Evolutionary conservation across 30 jellyfish, hydroid and myxozoan genomes (phyloP), one percentile per base, ranked within the genome.

Genomic region (Pseudorhiza aurosa): DNA sequence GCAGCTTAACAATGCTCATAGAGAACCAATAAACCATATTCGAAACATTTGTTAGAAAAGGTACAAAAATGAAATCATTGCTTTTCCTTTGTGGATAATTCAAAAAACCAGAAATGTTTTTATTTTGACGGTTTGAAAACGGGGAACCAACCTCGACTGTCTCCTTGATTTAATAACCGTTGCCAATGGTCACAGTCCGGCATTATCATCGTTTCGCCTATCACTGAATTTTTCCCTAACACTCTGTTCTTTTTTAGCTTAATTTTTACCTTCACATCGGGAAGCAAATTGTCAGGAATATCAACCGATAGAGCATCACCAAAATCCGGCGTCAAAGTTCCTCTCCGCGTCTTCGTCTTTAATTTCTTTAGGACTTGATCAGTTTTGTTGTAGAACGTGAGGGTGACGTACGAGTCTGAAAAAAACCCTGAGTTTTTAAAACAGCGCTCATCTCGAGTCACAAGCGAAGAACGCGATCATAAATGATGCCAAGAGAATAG

Each of bases 201-300:
- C 42, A 22, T 46, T 31, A 92, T 65, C 33, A 44, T 53, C 33
- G 58, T 22, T 21, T 51, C 72, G 9, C 98, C 98, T 27, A 92
- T 50, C 58, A 86, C 65, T 32, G 86, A 53, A 43, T 75, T 77
- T 37, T 76, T 73, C 19, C 82, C 50, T 42, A 92, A 37, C 60
- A 51, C 6, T 21, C 86, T 74, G 29, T 58, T 84, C 4, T 85
- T 63, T 40, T 92, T 92, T 14, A 84, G 73, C n/a, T 45, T 67
- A 17, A 92, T n/a, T 62, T 67, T 56, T 25, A 92, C 58, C 21
- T 60, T 81, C 36, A 82, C 67, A 31, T 92, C 98, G 18, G 96
- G 96, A 58, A 92, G 55, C 43, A 92, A n/a, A 45, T 86, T 81
- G 59, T 92, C 98, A 3, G 98, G 93, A 21, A 92, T 75, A 5